A percentile compares a stretch with the other conserved stretches of the same genome.
Conservation (phyloP, 2,888 invertebrate genomes). For the Hylaea fasciaria region DNA sequence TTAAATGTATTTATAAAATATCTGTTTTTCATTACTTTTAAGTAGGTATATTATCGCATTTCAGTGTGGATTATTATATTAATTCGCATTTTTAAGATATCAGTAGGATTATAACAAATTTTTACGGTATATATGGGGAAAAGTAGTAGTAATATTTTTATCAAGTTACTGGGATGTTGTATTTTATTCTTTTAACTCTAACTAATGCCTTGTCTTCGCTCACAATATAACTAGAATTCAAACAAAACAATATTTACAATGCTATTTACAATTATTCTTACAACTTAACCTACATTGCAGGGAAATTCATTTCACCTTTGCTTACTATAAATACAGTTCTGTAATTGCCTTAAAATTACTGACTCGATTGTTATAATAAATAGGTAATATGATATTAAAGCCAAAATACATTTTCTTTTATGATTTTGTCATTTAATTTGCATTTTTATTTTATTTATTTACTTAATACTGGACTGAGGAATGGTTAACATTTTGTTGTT, state of each 20-base stretch:
- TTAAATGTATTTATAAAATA: too few relatives aligned
- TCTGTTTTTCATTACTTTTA: too few relatives aligned
- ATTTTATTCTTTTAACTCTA: conserved; percentile 1
- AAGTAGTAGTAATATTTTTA: not conserved
- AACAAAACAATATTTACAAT: conserved; percentile 37
- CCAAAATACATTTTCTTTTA: conserved; percentile 52
- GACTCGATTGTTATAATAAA: conserved; percentile 71
- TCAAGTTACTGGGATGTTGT: not conserved
- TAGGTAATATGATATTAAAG: conserved; percentile 64
- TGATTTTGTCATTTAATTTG: conserved; percentile 42
- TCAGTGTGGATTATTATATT: too few relatives aligned
- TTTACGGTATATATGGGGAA: too few relatives aligned
- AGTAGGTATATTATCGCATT: too few relatives aligned
- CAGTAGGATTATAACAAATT: too few relatives aligned
- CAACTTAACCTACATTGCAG: conserved; percentile 38
- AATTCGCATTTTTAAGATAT: too few relatives aligned
- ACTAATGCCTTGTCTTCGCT: conserved; percentile 19
- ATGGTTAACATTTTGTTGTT: conserved; percentile 60
- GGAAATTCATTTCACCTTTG: conserved; percentile 46
- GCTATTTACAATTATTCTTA: conserved; percentile 32
- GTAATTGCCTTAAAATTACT: conserved; percentile 73
- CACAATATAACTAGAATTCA: conserved; percentile 18
- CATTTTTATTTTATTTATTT: conserved; percentile 51
- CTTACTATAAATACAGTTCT: conserved; percentile 55
- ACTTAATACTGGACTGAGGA: conserved; percentile 73